Evolutionary conservation across 2,113 vertebrate genomes (phyloP).

Genomic region (Antechinus stuartii): DNA sequence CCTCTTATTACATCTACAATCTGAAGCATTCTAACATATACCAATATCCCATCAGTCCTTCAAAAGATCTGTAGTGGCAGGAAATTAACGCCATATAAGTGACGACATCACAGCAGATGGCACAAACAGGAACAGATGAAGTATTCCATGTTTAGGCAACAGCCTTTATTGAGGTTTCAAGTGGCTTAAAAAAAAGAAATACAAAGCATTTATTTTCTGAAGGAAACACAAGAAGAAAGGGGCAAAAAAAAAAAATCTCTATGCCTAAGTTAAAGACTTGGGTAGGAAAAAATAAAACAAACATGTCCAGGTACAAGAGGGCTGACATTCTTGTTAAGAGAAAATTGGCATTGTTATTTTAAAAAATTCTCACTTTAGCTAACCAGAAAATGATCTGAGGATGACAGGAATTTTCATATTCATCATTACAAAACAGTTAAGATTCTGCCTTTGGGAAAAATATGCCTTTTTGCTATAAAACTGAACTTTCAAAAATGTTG

Average conservation of each 20-base stretch:
- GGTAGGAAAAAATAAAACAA: constrained; percentile 76
- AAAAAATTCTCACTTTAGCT: constrained; percentile 81
- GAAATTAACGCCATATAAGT: constrained; percentile 85
- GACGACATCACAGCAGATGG: constrained; percentile 87
- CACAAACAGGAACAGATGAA: constrained; percentile 86
- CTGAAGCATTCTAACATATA: constrained; percentile 87
- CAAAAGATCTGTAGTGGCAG: constrained; percentile 86
- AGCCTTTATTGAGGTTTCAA: constrained; percentile 89
- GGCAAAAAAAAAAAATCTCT: constrained; percentile 84
- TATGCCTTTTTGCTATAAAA: constrained; percentile 88
- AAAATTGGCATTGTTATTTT: constrained; percentile 38
- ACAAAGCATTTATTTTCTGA: constrained; percentile 85
- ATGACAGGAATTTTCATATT: constrained; percentile 86
- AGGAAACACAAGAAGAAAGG: constrained; percentile 77
- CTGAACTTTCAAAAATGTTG: constrained; percentile 84
- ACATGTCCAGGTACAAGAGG: constrained; percentile 82
- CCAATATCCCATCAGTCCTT: constrained; percentile 85
- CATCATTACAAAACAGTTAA: constrained; percentile 85
- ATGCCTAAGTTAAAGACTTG: constrained; percentile 80
- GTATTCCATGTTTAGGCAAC: constrained; percentile 86
- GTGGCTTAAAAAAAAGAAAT: constrained; percentile 83
- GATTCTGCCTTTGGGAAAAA: constrained; percentile 87
- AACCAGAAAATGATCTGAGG: constrained; percentile 83
- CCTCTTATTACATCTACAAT: constrained; percentile 87
- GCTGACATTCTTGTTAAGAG: constrained; percentile 80